Evolutionary conservation across 2,113 vertebrate species (phyloP).

Genomic region (Neopipo cinnamomea): DNA sequence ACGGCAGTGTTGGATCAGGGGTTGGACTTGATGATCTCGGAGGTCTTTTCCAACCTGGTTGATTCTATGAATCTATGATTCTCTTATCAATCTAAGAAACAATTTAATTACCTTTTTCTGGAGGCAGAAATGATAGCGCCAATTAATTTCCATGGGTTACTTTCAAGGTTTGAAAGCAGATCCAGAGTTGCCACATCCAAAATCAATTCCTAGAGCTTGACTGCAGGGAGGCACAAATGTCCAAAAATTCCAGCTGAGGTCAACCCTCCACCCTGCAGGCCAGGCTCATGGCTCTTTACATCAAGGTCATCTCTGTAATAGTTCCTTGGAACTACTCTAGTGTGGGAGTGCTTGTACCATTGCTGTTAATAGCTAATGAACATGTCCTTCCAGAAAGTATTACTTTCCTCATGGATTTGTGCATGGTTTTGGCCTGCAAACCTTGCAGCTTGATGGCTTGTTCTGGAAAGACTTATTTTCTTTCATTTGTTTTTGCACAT

Average conservation of each 20-base stretch:
- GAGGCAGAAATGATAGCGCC: neutral
- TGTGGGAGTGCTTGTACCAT: neutral
- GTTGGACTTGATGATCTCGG: no score
- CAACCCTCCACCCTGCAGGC: neutral
- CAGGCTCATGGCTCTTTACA: neutral
- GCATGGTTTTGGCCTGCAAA: neutral
- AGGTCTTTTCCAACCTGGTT: no score
- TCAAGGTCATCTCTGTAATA: accelerated
- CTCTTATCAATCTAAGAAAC: neutral
- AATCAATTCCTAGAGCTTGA: neutral
- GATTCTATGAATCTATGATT: no score
- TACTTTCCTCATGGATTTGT: neutral
- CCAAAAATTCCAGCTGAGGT: neutral
- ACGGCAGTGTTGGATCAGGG: no score
- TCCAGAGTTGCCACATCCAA: neutral
- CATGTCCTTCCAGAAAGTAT: neutral
- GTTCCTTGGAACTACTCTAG: neutral
- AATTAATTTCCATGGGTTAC: neutral
- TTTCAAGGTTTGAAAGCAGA: neutral
- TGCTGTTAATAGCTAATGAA: neutral
- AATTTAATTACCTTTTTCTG: neutral
- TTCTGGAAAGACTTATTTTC: neutral
- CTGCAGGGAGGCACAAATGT: neutral
- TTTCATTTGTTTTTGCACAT: neutral
- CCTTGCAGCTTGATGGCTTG: neutral